These are phyloP conservation scores for Zingel zingel DNA, from an alignment of 2,113 vertebrate species.

Conservation along the genomic window DNA sequence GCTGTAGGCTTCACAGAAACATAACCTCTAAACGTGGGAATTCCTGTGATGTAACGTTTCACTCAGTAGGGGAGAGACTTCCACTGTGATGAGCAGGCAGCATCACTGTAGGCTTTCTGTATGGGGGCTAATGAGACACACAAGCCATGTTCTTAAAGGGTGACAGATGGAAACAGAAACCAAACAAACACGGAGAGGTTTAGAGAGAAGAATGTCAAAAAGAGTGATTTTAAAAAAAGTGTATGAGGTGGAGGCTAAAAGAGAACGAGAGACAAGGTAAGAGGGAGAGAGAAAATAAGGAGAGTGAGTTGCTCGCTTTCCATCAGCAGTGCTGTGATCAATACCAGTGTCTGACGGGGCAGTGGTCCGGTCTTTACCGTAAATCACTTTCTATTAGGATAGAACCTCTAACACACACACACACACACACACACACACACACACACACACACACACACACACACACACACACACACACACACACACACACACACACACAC, in stretches of 20 bases:
- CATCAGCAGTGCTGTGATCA: constrained; percentile 75
- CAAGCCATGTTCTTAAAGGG: neutral
- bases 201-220: constrained; percentile 2
- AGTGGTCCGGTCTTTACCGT: constrained; percentile 66
- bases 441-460: constrained; percentile 32
- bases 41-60: constrained; percentile 56
- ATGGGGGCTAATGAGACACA: constrained; percentile 29
- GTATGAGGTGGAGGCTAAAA: constrained; percentile 9
- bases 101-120: constrained; percentile 25
- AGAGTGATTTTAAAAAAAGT: neutral
- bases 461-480: constrained; percentile 30
- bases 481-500: constrained; percentile 56
- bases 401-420: constrained; percentile 60
- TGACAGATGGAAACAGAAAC: constrained; percentile 20
- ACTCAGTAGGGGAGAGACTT: constrained; percentile 48
- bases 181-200: constrained; percentile 21
- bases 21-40: constrained; percentile 50
- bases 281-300: constrained; percentile 35
- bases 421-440: constrained; percentile 54
- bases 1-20: constrained; percentile 37
- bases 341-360: constrained; percentile 76
- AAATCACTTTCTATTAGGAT: constrained; percentile 74
- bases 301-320: constrained; percentile 67
- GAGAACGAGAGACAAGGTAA: constrained; percentile 4
- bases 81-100: constrained; percentile 40